These are phyloP conservation scores for Neotragus moschatus DNA, from an alignment of 2,113 vertebrate species.

Conservation along the genomic window DNA sequence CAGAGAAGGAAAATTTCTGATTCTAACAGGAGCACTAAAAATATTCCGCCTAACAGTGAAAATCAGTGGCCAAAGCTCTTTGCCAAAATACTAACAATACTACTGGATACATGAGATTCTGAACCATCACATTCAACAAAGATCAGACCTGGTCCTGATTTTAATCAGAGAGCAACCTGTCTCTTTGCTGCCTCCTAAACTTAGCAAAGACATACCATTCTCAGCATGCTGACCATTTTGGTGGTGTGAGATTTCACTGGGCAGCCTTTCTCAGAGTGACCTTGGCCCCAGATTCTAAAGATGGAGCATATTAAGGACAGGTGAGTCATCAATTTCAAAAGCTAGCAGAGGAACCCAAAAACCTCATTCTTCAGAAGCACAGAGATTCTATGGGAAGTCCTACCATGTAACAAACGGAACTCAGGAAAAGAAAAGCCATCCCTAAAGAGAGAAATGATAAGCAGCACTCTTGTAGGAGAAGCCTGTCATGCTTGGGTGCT, in stretches of 20 bases:
- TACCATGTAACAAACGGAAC: background rate
- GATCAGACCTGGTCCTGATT: constrained; percentile 47
- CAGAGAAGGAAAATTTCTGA: background rate
- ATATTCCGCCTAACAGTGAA: constrained; percentile 13
- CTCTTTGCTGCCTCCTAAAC: constrained; percentile 39
- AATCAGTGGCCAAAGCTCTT: constrained; percentile 10
- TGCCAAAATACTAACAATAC: constrained; percentile 46
- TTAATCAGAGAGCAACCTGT: constrained; percentile 46
- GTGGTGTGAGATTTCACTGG: constrained; percentile 55
- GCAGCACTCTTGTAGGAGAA: background rate
- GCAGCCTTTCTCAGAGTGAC: constrained; percentile 37
- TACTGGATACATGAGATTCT: background rate
- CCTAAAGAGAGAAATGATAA: constrained; percentile 5
- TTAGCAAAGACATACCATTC: constrained; percentile 58
- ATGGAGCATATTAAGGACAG: constrained; percentile 49
- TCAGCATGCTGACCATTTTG: constrained; percentile 9
- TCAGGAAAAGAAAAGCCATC: background rate
- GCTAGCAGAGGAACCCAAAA: constrained; percentile 38
- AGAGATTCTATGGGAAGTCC: background rate
- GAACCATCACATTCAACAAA: background rate
- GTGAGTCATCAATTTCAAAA: constrained; percentile 68
- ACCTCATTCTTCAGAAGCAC: constrained; percentile 34
- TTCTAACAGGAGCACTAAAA: background rate
- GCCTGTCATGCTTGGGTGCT: background rate
- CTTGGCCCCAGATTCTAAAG: constrained; percentile 49